Conservation (phyloP, 1,140 invertebrate species). For the Steinernema feltiae region DNA sequence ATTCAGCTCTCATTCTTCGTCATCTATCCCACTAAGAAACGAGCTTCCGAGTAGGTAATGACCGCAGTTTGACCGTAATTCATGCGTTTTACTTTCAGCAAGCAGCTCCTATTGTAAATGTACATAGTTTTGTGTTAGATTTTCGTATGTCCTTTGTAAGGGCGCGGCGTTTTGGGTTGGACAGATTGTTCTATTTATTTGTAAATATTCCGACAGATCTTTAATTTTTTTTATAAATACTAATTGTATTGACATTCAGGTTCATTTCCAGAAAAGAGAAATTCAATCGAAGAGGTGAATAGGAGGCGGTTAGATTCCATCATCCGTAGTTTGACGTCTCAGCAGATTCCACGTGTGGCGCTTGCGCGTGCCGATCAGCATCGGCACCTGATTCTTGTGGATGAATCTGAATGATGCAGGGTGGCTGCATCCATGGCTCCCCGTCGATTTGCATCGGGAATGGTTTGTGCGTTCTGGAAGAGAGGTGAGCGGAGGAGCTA, state of each 20-base stretch:
- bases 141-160: neutral
- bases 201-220: neutral
- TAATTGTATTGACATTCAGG: neutral
- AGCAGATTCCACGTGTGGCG: neutral
- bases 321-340: neutral
- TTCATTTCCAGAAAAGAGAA: neutral
- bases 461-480: slow-evolving; percentile 65
- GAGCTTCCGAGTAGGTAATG: neutral
- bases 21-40: slow-evolving; percentile 45
- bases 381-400: slow-evolving; percentile 96
- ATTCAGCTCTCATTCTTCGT: slow-evolving; percentile 53
- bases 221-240: too few species aligned
- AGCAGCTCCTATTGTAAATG: neutral
- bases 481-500: neutral
- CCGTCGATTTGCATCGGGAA: slow-evolving; percentile 87
- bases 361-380: slow-evolving; percentile 68
- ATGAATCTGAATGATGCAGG: slow-evolving; percentile 85
- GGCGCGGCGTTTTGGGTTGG: too few species aligned
- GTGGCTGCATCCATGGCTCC: slow-evolving; percentile 91
- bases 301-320: neutral
- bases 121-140: neutral
- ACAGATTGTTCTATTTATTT: neutral
- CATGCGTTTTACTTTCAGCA: neutral
- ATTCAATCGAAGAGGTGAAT: neutral
- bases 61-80: neutral